Evolutionary conservation across 2,797 vertebrate species (phyloP).

Genomic region (Acanthis flammea): DNA sequence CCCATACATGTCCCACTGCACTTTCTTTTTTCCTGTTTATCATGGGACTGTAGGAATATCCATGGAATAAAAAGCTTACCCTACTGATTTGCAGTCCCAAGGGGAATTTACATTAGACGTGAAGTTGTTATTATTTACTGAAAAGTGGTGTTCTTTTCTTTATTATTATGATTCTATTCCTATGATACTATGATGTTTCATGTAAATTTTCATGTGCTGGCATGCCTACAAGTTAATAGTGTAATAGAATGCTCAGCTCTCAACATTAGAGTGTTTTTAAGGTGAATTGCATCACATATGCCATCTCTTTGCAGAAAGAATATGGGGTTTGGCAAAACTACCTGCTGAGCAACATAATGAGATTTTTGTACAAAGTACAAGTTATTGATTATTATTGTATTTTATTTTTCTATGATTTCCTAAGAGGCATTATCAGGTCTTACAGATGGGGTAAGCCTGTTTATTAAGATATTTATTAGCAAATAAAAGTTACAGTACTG

Average conservation of each 20-base stretch:
- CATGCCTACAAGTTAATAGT: conserved; percentile 78
- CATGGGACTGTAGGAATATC: conserved; percentile 3
- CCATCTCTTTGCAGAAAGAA: conserved; percentile 76
- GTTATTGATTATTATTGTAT: conserved; percentile 93
- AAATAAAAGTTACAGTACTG: conserved; percentile 93
- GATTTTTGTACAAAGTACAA: conserved; percentile 99
- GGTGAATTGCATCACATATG: conserved; percentile 75
- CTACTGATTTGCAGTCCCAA: conserved; percentile 39
- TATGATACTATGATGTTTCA: conserved; percentile 65
- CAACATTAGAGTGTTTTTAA: conserved; percentile 70
- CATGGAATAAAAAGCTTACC: background rate
- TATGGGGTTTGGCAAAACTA: conserved; percentile 92
- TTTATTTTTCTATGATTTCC: conserved; percentile 99
- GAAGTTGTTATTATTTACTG: conserved; percentile 59
- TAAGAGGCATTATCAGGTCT: conserved; percentile 94
- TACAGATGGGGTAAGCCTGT: conserved; percentile 90
- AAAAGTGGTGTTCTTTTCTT: conserved; percentile 54
- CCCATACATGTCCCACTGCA: background rate
- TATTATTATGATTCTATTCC: conserved; percentile 39
- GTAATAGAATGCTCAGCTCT: conserved; percentile 74
- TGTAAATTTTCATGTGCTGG: conserved; percentile 79
- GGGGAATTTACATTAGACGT: conserved; percentile 45
- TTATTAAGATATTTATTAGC: conserved; percentile 93
- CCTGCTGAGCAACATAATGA: conserved; percentile 93
- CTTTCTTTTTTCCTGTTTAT: background rate